Evolutionary conservation across 2,797 vertebrate genomes (phyloP).

Genomic region (Cryptoblepharus egeriae): DNA sequence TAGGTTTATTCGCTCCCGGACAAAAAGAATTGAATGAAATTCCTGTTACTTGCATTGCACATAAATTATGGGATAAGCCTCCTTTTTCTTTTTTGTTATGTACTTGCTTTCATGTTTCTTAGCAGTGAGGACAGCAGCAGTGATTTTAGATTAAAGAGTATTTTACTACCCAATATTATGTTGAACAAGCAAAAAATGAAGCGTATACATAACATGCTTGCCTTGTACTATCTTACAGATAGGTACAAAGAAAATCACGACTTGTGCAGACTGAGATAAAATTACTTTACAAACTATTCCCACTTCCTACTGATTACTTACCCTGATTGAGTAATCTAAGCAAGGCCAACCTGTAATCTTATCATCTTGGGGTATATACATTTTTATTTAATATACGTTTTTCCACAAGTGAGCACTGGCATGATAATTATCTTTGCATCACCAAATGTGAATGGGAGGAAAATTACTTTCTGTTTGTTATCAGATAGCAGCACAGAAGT

Average conservation of each 20-base stretch:
- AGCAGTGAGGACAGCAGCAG: neutral
- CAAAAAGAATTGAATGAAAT: neutral
- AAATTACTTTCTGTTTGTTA: conserved; percentile 40
- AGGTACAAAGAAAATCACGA: conserved; percentile 21
- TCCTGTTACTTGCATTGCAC: neutral
- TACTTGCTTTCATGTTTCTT: neutral
- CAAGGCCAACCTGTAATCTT: neutral
- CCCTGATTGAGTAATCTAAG: conserved; percentile 19
- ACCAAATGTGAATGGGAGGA: conserved; percentile 29
- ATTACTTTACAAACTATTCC: conserved; percentile 27
- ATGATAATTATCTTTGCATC: conserved; percentile 32
- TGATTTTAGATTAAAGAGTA: conserved; percentile 17
- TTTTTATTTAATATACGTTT: conserved; percentile 37
- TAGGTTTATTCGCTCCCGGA: neutral
- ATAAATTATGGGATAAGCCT: neutral
- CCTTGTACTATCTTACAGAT: conserved; percentile 29
- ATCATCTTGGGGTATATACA: neutral
- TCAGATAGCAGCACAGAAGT: neutral
- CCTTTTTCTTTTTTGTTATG: neutral
- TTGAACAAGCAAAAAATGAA: conserved; percentile 19
- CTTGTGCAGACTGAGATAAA: conserved; percentile 41
- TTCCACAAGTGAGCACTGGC: conserved; percentile 4
- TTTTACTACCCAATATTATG: conserved; percentile 34
- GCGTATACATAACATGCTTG: neutral
- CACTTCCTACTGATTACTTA: conserved; percentile 24